Conservation (phyloP, 2,113 vertebrate genomes). For the Apodemus speciosus region DNA sequence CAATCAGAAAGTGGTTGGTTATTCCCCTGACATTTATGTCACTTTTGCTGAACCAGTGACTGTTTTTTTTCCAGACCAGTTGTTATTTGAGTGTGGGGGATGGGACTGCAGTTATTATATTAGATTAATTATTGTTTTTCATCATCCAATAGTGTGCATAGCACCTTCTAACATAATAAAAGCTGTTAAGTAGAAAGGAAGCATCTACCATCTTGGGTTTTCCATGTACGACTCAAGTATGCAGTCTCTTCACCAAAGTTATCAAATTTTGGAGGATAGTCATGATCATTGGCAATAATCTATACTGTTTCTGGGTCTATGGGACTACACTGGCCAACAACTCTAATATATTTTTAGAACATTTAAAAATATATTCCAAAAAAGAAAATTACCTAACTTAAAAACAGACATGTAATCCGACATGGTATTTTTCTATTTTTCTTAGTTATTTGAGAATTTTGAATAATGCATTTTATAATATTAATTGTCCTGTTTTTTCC, state of each 20-base stretch:
- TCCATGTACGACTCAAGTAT: not conserved
- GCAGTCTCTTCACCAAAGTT: not conserved
- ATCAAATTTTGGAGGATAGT: not conserved
- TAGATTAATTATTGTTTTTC: not conserved
- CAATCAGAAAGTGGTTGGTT: not conserved
- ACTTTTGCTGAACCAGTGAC: not conserved
- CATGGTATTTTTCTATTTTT: not conserved
- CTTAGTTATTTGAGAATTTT: not conserved
- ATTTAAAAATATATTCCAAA: not conserved
- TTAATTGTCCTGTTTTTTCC: not conserved
- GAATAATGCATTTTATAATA: not conserved
- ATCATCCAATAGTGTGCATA: not conserved
- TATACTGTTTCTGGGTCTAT: not conserved
- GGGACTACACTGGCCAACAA: not conserved
- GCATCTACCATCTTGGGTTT: not conserved
- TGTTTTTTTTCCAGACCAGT: not conserved
- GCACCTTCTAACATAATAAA: not conserved
- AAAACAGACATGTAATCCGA: not conserved
- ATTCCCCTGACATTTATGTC: not conserved
- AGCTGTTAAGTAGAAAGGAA: not conserved
- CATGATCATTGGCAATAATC: not conserved
- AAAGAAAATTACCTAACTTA: not conserved
- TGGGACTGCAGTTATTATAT: not conserved
- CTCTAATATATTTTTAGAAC: not conserved
- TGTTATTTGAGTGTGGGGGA: not conserved